Evolutionary conservation across 2,113 vertebrate genomes (phyloP).

Genomic region (Scytalopus superciliaris): DNA sequence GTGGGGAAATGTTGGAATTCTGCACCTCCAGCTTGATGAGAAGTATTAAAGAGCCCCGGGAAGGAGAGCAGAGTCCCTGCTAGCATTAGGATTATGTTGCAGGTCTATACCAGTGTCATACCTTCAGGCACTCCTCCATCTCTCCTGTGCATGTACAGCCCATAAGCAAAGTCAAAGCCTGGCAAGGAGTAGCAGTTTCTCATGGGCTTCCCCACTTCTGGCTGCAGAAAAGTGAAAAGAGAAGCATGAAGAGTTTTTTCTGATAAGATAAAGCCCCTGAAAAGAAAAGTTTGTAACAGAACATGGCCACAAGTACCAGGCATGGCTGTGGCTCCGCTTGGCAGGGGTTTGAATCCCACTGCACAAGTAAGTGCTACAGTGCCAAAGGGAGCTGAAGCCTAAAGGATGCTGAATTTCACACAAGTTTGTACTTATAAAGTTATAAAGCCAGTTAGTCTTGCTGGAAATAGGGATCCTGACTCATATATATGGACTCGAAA

Average conservation of each 20-base stretch:
- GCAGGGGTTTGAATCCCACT: background rate
- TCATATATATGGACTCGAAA: background rate
- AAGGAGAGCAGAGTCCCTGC: background rate
- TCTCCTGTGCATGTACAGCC: constrained; percentile 49
- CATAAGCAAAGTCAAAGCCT: constrained; percentile 77
- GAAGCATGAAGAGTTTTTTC: background rate
- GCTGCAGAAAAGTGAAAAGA: constrained; percentile 51
- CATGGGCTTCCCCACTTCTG: constrained; percentile 76
- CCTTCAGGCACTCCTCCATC: constrained; percentile 85
- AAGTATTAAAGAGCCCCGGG: background rate
- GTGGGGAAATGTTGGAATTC: background rate
- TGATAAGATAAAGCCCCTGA: background rate
- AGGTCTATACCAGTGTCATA: constrained; percentile 17
- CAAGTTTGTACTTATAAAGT: background rate
- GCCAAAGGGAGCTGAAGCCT: background rate
- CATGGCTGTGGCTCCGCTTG: background rate
- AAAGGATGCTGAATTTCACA: background rate
- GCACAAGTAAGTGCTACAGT: background rate
- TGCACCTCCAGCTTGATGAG: background rate
- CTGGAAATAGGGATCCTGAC: background rate
- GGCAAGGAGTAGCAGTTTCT: constrained; percentile 75
- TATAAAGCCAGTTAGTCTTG: background rate
- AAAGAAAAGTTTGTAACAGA: background rate
- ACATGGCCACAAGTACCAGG: rapidly evolving
- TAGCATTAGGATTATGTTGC: background rate